These are phyloP conservation scores for Chromobotia macracanthus DNA, from an alignment of 2,797 vertebrate genomes.

Conservation along the genomic window DNA sequence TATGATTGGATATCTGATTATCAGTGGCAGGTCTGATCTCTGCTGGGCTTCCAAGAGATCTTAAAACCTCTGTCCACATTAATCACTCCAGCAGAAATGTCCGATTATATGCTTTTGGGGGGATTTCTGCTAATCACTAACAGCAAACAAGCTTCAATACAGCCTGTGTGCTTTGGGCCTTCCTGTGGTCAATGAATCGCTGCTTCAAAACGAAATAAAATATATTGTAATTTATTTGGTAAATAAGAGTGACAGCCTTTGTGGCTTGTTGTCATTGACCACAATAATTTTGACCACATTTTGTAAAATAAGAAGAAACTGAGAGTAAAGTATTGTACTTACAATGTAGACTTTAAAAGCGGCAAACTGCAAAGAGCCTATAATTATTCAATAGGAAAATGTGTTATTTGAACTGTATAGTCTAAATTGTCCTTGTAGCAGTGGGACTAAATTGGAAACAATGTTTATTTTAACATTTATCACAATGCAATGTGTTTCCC, in stretches of 20 bases:
- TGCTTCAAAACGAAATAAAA: constrained; percentile 36
- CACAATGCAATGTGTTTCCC: background rate
- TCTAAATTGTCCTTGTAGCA: background rate
- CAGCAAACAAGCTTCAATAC: constrained; percentile 36
- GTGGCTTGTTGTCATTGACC: background rate
- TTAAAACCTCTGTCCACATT: constrained; percentile 32
- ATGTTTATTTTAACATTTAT: background rate
- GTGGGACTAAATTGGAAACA: background rate
- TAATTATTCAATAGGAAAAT: too few relatives aligned
- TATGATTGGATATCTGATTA: constrained; percentile 22
- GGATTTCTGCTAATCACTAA: constrained; percentile 42
- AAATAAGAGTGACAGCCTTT: background rate
- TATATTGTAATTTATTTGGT: constrained; percentile 3
- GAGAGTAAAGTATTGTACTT: background rate
- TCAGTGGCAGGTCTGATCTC: constrained; percentile 24
- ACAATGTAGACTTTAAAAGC: too few relatives aligned
- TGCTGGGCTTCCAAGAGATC: constrained; percentile 21
- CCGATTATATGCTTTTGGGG: constrained; percentile 34
- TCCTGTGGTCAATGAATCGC: constrained; percentile 29
- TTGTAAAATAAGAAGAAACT: background rate
- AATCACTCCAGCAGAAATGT: constrained; percentile 36
- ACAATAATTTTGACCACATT: background rate
- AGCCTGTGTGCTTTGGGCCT: constrained; percentile 27
- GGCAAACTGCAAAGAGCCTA: too few relatives aligned
- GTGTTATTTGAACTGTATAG: background rate